Conservation (phyloP, 2,888 invertebrate species). For the Palloptera scutellata region DNA sequence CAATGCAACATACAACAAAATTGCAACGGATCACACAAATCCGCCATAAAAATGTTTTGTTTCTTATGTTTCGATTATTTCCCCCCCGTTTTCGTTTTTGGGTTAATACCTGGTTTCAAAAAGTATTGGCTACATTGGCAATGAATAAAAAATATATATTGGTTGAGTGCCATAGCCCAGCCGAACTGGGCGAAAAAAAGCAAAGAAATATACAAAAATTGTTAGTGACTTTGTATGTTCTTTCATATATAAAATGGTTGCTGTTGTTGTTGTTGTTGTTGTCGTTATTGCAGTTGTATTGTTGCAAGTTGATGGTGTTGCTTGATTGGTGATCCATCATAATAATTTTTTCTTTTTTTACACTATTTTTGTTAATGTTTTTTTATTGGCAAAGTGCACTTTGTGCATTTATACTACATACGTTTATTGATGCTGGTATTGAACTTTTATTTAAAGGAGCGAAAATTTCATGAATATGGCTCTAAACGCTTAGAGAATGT, state of each 20-base stretch:
- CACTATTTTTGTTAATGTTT: slow-evolving; percentile 26
- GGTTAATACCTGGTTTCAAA: slow-evolving; percentile 29
- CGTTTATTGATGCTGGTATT: slow-evolving; percentile 3
- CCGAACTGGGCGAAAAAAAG: background rate
- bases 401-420: background rate
- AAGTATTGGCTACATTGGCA: slow-evolving; percentile 21
- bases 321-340: slow-evolving; percentile 64
- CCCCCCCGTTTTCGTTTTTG: background rate
- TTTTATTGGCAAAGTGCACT: background rate
- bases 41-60: slow-evolving; percentile 52
- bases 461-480: too few species aligned
- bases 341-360: slow-evolving; percentile 47
- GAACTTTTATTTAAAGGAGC: background rate
- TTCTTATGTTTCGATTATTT: too few species aligned
- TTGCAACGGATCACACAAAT: slow-evolving; percentile 61
- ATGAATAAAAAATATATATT: slow-evolving; percentile 9
- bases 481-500: too few species aligned
- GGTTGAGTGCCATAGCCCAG: slow-evolving; percentile 10
- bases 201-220: slow-evolving; percentile 13
- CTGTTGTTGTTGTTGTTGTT: slow-evolving; percentile 8
- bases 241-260: background rate
- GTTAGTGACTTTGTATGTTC: slow-evolving; percentile 21
- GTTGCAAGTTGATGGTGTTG: slow-evolving; percentile 53
- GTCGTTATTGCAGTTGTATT: slow-evolving; percentile 26
- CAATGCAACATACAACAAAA: slow-evolving; percentile 44